Evolutionary conservation across 2,113 vertebrate genomes (phyloP), one percentile per base, ranked within the genome.

Genomic region (Clarias macrocephalus): DNA sequence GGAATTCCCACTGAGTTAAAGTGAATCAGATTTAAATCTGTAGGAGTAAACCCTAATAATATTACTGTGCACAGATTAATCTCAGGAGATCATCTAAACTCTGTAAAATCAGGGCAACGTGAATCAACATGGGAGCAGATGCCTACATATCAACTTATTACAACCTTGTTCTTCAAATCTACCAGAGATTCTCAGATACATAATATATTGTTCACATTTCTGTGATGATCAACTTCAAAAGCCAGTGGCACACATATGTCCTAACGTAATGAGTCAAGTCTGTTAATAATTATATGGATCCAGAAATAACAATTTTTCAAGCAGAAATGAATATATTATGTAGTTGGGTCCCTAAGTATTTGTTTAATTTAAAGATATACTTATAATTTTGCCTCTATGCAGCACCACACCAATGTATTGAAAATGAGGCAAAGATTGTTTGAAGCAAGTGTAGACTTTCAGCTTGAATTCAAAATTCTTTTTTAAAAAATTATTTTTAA

Each of bases 151-250:
- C 83, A 80, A 89, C 59, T 87, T 82, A 83, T 88, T 84, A 80
- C 12, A 9, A 85, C 70, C 59, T 85, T 87, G 82, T 85, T 89
- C 68, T 77, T n/a, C 15, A 1, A 48, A 57, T 68, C 48, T 86
- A 82, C 57, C 68, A 59, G 82, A 82, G 84, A 82, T 62, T 57
- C 68, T 82, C 85, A 88, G 48, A 48, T 7, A 48, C 48, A 48
- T 48, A 48, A 89, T 87, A 89, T 81, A 87, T 88, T 72, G 88
- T 82, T 70, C 86, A 89, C 13, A 68, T 70, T 85, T 81, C 87
- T 88, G 84, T 89, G 88, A 85, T 88, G 87, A 90, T 88, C 88
- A 75, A 83, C 63, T 83, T 66, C 87, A 80, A 68, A 66, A 75
- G 65, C 54, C 75, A 52, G 15, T 77, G 42, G 4, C 23, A 8